phyloP scores from a whole-genome alignment of 2,113 vertebrate species.

The Gila orcuttii region DNA sequence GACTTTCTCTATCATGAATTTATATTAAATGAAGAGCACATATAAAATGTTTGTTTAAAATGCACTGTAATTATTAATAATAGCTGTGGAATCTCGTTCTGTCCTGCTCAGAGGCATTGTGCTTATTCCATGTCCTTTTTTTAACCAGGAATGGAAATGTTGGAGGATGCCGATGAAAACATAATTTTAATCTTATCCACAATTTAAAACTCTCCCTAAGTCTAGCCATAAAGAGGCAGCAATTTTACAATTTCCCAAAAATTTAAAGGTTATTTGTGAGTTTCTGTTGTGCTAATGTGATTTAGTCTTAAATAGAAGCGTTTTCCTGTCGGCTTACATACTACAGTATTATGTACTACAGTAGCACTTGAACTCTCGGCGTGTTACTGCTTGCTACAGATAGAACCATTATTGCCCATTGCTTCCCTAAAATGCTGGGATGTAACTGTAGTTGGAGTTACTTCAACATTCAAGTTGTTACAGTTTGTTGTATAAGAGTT shows the following conservation, averaged over 20 bases:
- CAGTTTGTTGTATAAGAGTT: not conserved
- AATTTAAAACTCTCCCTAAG: too few species aligned
- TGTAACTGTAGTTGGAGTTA: not conserved
- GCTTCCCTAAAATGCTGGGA: not conserved
- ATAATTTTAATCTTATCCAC: not conserved
- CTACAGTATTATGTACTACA: not conserved
- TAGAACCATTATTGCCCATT: not conserved
- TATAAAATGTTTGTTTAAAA: not conserved
- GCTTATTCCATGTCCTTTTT: not conserved
- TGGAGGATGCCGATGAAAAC: not conserved
- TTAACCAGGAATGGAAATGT: not conserved
- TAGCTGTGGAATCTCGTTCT: not conserved
- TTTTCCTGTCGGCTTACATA: not conserved
- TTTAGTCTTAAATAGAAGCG: not conserved
- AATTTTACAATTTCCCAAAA: not conserved
- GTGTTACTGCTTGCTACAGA: not conserved
- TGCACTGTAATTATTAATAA: not conserved
- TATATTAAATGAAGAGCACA: slow-evolving; percentile 1
- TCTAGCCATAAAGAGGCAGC: not conserved
- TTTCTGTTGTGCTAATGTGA: not conserved
- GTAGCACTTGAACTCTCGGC: not conserved
- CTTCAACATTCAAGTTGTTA: not conserved
- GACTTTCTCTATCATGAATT: not conserved
- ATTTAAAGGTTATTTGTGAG: not conserved
- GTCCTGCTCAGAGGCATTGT: not conserved